Conservation (phyloP, 1,140 invertebrate genomes). For the Calliphora vicina region DNA sequence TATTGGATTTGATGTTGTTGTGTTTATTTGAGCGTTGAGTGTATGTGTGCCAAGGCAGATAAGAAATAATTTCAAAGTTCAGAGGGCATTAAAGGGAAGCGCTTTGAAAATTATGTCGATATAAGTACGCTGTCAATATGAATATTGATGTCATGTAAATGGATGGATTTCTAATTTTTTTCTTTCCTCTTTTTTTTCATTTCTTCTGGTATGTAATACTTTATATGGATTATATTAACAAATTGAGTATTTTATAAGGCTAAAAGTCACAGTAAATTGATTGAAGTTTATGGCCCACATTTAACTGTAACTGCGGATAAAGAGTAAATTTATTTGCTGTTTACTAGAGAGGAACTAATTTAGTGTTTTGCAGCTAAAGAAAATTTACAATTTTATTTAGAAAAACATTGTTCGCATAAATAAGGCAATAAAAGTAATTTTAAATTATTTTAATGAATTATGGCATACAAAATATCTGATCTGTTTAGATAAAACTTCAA, state of each 20-base stretch:
- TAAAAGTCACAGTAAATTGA: background rate
- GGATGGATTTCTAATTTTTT: background rate
- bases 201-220: too few species aligned
- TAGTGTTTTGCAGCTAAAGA: background rate
- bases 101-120: background rate
- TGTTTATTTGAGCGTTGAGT: background rate
- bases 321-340: background rate
- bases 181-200: too few species aligned
- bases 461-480: too few species aligned
- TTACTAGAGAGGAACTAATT: background rate
- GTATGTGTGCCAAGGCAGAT: background rate
- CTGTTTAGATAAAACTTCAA: too few species aligned
- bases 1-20: background rate
- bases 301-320: background rate
- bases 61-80: background rate
- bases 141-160: conserved; percentile 7
- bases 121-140: background rate
- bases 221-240: background rate
- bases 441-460: background rate
- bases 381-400: background rate
- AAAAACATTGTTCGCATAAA: background rate
- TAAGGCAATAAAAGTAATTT: background rate
- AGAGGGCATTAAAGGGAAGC: background rate
- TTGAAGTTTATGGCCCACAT: background rate
- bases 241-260: background rate